A percentile compares a stretch with the other conserved stretches of the same genome.
Conservation (phyloP, 2,797 vertebrate genomes). For the Halcyon leucocephala region DNA sequence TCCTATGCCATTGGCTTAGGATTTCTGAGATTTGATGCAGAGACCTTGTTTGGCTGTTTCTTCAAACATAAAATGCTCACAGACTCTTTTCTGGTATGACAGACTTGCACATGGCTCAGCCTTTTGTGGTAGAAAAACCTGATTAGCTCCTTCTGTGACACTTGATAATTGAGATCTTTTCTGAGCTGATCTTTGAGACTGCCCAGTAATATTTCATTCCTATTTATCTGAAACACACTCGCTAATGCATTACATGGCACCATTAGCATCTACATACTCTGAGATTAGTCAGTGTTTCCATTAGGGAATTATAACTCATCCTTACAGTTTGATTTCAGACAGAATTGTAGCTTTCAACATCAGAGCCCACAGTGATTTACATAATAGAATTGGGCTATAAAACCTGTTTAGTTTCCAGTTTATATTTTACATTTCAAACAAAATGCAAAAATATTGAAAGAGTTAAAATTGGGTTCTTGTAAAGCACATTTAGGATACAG, state of each 20-base stretch:
- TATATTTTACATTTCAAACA: not conserved
- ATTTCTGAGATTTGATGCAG: not conserved
- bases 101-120: not conserved
- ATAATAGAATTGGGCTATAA: slow-evolving; percentile 26
- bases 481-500: not conserved
- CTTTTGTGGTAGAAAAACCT: not conserved
- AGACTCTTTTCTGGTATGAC: not conserved
- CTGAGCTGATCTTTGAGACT: not conserved
- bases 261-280: slow-evolving; percentile 23
- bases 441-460: slow-evolving; percentile 29
- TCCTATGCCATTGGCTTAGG: not conserved
- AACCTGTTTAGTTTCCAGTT: slow-evolving; percentile 26
- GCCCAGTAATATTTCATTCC: not conserved
- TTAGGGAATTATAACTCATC: slow-evolving; percentile 52
- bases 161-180: not conserved
- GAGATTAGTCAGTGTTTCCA: slow-evolving; percentile 44
- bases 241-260: slow-evolving; percentile 48
- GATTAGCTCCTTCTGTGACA: slow-evolving; percentile 5
- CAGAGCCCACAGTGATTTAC: slow-evolving; percentile 24
- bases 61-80: not conserved
- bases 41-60: not conserved
- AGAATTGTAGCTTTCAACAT: slow-evolving; percentile 24
- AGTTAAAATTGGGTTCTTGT: not conserved
- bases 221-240: slow-evolving; percentile 31
- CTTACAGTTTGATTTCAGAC: slow-evolving; percentile 9